Evolutionary conservation across 1,140 invertebrate genomes (phyloP).

Genomic region (Nebria ingens): DNA sequence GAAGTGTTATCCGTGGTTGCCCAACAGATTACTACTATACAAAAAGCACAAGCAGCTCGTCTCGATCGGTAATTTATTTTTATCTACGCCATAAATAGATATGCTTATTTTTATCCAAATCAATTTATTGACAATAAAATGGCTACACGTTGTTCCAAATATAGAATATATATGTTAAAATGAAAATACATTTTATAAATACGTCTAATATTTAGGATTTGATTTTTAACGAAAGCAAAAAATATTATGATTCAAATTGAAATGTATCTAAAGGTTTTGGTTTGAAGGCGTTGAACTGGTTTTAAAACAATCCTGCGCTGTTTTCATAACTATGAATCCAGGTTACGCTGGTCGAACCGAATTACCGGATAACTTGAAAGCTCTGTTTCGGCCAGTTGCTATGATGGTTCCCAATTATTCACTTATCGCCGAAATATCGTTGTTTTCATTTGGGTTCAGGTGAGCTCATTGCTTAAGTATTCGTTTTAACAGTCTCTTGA

Average conservation of each 20-base stretch:
- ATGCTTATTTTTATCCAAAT: too few relatives aligned
- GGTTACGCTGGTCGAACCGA: slow-evolving; percentile 63
- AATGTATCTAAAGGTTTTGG: slow-evolving; percentile 38
- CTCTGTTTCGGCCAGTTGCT: slow-evolving; percentile 60
- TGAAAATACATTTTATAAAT: too few relatives aligned
- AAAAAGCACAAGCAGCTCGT: slow-evolving; percentile 40
- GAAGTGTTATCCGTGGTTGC: slow-evolving; percentile 52
- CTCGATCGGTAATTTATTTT: slow-evolving; percentile 31
- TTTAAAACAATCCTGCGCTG: slow-evolving; percentile 52
- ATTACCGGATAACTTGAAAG: slow-evolving; percentile 63
- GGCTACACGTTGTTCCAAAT: too few relatives aligned
- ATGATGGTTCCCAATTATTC: slow-evolving; percentile 71
- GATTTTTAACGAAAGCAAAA: too few relatives aligned
- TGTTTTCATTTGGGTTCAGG: slow-evolving; percentile 60
- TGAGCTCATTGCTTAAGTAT: slow-evolving; percentile 23
- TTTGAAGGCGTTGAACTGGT: slow-evolving; percentile 55
- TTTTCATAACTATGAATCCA: slow-evolving; percentile 69
- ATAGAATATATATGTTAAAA: too few relatives aligned
- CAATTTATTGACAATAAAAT: too few relatives aligned
- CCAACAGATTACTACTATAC: slow-evolving; percentile 53
- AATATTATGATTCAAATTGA: too few relatives aligned
- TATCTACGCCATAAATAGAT: too few relatives aligned
- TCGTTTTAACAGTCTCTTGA: not conserved
- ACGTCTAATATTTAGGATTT: too few relatives aligned
- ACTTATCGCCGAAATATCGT: slow-evolving; percentile 59